Conservation (phyloP, 2,113 vertebrate genomes). For the Girardinichthys multiradiatus region DNA sequence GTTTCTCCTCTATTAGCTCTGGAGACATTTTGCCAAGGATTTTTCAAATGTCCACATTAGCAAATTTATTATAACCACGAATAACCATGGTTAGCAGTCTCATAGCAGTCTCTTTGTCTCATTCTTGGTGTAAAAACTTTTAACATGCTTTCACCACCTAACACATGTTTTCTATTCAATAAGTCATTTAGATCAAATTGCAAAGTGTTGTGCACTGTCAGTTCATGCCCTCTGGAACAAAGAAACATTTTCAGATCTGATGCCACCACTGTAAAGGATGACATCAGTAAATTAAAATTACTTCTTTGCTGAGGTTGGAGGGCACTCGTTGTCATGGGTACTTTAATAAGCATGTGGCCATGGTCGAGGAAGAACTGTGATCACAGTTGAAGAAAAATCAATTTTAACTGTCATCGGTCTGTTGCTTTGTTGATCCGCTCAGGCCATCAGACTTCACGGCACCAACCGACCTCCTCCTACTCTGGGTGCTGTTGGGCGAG, state of each 20-base stretch:
- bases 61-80: neutral
- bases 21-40: too few relatives aligned
- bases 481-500: neutral
- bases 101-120: neutral
- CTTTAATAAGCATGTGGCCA: neutral
- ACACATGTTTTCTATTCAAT: neutral
- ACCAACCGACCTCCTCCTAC: constrained; percentile 5
- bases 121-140: neutral
- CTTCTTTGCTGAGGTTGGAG: neutral
- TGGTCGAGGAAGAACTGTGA: neutral
- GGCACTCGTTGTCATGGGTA: neutral
- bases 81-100: too few relatives aligned
- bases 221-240: neutral
- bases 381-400: constrained; percentile 6
- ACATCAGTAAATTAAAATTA: constrained; percentile 12
- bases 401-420: neutral
- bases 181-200: constrained; percentile 2
- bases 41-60: neutral
- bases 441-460: neutral
- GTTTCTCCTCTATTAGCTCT: too few relatives aligned
- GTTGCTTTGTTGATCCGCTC: constrained; percentile 9
- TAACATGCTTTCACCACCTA: neutral
- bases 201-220: neutral
- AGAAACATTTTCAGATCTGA: constrained; percentile 6
- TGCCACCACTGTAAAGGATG: neutral